Evolutionary conservation across 2,888 invertebrate species (phyloP).

Genomic region (Melinaea marsaeus): DNA sequence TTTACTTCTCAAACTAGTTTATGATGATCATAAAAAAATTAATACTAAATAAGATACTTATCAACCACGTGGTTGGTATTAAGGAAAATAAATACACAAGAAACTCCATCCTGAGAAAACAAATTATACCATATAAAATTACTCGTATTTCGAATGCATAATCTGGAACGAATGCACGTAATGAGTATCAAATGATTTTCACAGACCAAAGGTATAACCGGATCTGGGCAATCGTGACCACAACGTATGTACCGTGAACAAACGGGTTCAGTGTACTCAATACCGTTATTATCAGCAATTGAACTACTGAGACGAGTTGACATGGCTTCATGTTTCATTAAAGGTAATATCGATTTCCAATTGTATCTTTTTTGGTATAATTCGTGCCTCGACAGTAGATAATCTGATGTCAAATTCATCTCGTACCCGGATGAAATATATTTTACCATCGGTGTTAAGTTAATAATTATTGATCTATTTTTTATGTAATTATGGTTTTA

Average conservation of each 20-base stretch:
- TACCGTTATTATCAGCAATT: slow-evolving; percentile 21
- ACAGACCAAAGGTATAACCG: slow-evolving; percentile 5
- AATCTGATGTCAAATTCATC: no score
- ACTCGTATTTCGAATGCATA: no score
- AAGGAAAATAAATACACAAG: no score
- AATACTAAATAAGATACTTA: background rate
- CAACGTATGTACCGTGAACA: slow-evolving; percentile 7
- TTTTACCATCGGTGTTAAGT: no score
- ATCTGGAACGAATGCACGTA: background rate
- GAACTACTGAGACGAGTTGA: slow-evolving; percentile 14
- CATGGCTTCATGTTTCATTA: background rate
- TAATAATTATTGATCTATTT: no score
- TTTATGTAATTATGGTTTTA: no score
- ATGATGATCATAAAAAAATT: background rate
- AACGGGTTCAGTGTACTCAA: slow-evolving; percentile 23
- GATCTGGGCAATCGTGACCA: slow-evolving; percentile 12
- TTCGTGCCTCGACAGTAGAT: no score
- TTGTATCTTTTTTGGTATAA: no score
- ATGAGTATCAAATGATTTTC: background rate
- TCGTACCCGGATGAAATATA: no score
- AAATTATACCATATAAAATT: no score
- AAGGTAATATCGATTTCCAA: no score
- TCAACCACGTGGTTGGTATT: background rate
- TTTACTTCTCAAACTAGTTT: background rate
- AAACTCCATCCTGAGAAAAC: no score